phyloP scores from a whole-genome alignment of 2,797 vertebrate genomes.

The Crenichthys baileyi region DNA sequence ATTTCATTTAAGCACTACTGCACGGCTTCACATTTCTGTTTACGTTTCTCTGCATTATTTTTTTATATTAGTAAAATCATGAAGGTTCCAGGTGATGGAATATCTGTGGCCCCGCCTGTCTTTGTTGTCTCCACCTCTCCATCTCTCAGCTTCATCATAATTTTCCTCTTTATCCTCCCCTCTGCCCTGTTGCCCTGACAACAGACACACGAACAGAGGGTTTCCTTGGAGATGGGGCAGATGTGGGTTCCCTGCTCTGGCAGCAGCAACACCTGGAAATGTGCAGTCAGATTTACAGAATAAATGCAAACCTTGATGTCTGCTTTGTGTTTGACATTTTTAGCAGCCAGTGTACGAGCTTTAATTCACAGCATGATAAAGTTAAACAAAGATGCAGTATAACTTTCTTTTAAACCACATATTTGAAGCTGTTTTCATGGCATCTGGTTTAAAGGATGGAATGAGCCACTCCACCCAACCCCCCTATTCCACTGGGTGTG shows the following conservation, averaged over 20 bases:
- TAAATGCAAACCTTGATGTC: background rate
- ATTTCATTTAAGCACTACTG: background rate
- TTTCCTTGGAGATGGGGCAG: background rate
- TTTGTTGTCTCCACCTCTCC: slow-evolving; percentile 41
- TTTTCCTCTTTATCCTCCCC: slow-evolving; percentile 28
- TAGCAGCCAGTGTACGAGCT: too few species aligned
- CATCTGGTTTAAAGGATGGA: too few species aligned
- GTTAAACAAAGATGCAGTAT: too few species aligned
- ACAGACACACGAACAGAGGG: slow-evolving; percentile 57
- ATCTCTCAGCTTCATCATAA: background rate
- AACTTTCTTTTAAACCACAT: too few species aligned
- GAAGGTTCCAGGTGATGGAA: background rate
- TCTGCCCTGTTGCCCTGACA: slow-evolving; percentile 62
- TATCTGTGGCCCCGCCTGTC: slow-evolving; percentile 32
- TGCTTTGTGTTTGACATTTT: too few species aligned
- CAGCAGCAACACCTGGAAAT: slow-evolving; percentile 20
- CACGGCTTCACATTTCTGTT: background rate
- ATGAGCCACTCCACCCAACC: too few species aligned
- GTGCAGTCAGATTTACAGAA: slow-evolving; percentile 9
- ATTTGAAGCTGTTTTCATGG: too few species aligned
- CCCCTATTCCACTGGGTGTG: too few species aligned
- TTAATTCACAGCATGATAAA: too few species aligned
- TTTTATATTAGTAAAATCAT: background rate
- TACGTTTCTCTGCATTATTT: background rate
- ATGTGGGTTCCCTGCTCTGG: slow-evolving; percentile 30